Evolutionary conservation across 2,797 vertebrate species (phyloP), one percentile per base, ranked within the genome.

Genomic region (Halcyon smyrnensis): DNA sequence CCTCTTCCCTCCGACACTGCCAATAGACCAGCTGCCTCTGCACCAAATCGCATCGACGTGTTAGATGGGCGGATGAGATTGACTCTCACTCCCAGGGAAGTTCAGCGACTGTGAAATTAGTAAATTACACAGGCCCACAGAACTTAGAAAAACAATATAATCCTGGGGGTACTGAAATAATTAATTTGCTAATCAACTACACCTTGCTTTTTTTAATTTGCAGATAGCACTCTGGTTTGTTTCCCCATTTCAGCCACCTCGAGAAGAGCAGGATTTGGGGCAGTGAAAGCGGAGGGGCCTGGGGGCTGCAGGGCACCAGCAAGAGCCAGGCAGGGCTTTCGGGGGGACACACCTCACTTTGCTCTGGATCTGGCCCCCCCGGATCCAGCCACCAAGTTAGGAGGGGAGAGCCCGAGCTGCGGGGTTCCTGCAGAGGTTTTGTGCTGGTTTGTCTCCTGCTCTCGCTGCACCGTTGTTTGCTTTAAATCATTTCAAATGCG

Each of bases 121-220:
- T 90, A 74, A 94, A 96, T 93, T 48, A 96, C 95, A 63, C 84
- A 94, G 91, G 67, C 96, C 96, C 94, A 84, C 96, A 95, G 96
- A 97, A 98, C 96, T 97, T 97, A 95, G 93, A 87, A 92, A 97
- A 95, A 96, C 84, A 84, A 89, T 95, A 90, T 96, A 95, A 97
- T 97, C 97, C 98, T 96, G 97, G 94, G 96, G 97, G 97, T 94
- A 97, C 96, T 89, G 97, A 87, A 97, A 98, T 97, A 97, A 98
- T 98, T 98, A 98, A 98, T 97, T 97, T 98, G 96, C 97, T 98
- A 98, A 98, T 98, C 97, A 97, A 96, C 95, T 96, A 89, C 94
- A 97, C 97, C 96, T 98, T 97, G 96, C 89, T 89, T 95, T 94
- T 94, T 90, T 56, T 79, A 70, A 96, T 94, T 96, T 90, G 93